Conservation (phyloP, 35 echinoderm and acorn worm genomes). For the Heliocidaris tuberculata region DNA sequence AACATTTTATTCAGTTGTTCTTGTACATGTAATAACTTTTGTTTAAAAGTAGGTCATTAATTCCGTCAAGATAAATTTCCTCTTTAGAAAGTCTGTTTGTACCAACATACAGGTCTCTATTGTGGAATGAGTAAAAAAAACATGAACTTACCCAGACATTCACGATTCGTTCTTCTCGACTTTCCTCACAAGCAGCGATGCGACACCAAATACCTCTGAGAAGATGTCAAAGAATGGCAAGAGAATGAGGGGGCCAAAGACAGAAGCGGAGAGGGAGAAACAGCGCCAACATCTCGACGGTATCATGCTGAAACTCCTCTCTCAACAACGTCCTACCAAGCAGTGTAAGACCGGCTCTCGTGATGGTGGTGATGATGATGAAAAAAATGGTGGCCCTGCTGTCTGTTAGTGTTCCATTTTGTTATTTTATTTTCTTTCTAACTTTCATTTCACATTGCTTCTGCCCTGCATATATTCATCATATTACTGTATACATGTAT, state of each 20-base stretch:
- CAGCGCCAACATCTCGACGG: neutral
- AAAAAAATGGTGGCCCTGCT: conserved; percentile 12
- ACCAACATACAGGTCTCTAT: no score
- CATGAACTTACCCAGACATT: no score
- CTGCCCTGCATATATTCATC: neutral
- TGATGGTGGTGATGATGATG: conserved; percentile 9
- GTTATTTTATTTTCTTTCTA: conserved; percentile 22
- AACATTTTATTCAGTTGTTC: no score
- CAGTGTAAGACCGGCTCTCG: conserved; percentile 25
- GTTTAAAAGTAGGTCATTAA: no score
- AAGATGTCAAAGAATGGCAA: neutral
- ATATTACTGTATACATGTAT: neutral
- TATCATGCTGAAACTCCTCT: conserved; percentile 18
- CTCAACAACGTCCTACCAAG: conserved; percentile 21
- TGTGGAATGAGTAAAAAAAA: no score
- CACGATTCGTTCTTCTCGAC: neutral
- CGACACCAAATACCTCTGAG: neutral
- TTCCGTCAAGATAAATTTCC: no score
- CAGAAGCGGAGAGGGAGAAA: neutral
- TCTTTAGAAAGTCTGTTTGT: no score
- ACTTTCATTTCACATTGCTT: neutral
- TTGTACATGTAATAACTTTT: no score
- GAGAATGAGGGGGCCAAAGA: neutral
- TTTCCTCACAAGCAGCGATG: neutral
- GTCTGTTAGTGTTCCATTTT: conserved; percentile 47